Conservation (phyloP, 1,140 invertebrate genomes). For the Nylanderia fulva region DNA sequence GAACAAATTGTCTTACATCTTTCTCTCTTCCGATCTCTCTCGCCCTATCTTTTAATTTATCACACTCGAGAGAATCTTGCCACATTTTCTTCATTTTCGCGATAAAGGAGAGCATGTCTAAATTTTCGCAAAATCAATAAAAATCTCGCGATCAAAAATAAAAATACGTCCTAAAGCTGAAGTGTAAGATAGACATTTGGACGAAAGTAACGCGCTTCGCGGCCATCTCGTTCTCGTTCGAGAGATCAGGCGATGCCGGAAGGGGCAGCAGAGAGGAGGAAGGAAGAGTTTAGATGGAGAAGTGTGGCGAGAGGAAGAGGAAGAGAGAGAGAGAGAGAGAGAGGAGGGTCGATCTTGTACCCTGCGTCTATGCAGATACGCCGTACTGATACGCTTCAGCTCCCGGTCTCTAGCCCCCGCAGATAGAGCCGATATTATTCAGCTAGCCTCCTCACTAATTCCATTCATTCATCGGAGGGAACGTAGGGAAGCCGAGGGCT, state of each 20-base stretch:
- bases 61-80: neutral
- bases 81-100: neutral
- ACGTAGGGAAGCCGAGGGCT: conserved; percentile 56
- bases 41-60: neutral
- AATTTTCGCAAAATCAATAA: neutral
- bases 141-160: neutral
- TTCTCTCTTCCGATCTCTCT: neutral
- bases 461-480: conserved; percentile 83
- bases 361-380: conserved; percentile 84
- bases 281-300: conserved; percentile 71
- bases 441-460: conserved; percentile 86
- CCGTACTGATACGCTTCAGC: conserved; percentile 83
- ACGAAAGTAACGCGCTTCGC: neutral
- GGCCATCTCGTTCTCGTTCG: neutral
- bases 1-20: neutral
- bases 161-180: neutral
- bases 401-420: conserved; percentile 83
- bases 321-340: conserved; percentile 59
- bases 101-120: neutral
- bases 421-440: conserved; percentile 86
- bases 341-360: conserved; percentile 72
- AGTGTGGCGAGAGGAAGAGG: conserved; percentile 8
- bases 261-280: neutral
- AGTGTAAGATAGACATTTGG: neutral
- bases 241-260: neutral